phyloP scores from a whole-genome alignment of 2,888 invertebrate genomes.

The Apamea crenata region DNA sequence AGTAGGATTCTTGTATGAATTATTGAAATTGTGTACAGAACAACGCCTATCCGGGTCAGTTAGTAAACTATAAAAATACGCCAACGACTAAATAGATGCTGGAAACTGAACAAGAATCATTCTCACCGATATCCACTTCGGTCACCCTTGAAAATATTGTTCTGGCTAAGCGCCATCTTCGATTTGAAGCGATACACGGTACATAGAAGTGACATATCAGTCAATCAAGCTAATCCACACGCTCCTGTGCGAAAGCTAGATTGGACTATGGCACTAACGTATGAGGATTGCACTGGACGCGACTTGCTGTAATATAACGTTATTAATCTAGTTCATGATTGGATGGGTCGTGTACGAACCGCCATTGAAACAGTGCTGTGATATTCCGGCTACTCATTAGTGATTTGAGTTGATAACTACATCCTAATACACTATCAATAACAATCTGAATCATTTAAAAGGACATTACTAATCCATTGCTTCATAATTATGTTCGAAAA shows the following conservation, averaged over 20 bases:
- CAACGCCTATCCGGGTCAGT: not conserved
- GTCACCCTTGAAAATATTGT: slow-evolving; percentile 2
- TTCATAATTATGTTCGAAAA: too few species aligned
- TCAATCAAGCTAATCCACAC: not conserved
- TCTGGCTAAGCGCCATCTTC: slow-evolving; percentile 10
- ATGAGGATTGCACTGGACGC: not conserved
- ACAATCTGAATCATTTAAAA: too few species aligned
- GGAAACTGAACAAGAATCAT: not conserved
- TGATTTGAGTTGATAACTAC: not conserved
- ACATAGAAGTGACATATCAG: not conserved
- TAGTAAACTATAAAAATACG: not conserved
- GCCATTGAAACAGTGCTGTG: not conserved
- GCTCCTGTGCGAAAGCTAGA: not conserved
- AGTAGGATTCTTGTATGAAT: not conserved
- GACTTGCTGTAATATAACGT: not conserved
- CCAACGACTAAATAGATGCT: not conserved
- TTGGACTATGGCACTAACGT: not conserved
- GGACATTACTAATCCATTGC: too few species aligned
- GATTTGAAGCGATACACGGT: not conserved
- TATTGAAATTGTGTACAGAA: not conserved
- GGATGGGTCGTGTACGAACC: not conserved
- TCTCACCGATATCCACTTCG: not conserved
- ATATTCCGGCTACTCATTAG: not conserved
- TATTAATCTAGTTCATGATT: not conserved
- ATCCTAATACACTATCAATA: too few species aligned